A percentile compares a stretch with the other conserved stretches of the same genome.
phyloP scores from a whole-genome alignment of 2,888 invertebrate species.

The Cartodere bifasciata region DNA sequence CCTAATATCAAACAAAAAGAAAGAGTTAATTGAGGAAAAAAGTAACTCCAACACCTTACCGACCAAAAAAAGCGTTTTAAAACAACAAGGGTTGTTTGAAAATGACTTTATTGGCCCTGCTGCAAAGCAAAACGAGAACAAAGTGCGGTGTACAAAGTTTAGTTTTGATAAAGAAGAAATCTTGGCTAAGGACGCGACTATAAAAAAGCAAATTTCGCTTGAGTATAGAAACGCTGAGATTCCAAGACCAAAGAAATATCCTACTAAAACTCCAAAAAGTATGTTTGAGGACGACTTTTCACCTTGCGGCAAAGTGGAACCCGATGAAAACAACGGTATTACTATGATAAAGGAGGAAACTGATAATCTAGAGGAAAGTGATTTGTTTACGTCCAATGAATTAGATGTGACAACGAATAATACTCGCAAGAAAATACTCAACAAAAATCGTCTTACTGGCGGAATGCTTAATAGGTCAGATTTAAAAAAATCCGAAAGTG shows the following conservation, averaged over 20 bases:
- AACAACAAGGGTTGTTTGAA: constrained; percentile 48
- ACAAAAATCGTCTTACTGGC: constrained; percentile 22
- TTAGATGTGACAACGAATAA: constrained; percentile 21
- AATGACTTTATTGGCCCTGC: constrained; percentile 51
- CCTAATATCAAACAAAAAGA: constrained; percentile 24
- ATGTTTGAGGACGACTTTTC: constrained; percentile 48
- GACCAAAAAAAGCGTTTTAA: constrained; percentile 25
- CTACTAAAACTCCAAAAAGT: constrained; percentile 24
- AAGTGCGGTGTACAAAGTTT: constrained; percentile 23
- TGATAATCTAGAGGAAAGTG: constrained; percentile 23
- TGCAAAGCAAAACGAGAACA: constrained; percentile 20
- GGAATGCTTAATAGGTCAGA: constrained; percentile 39
- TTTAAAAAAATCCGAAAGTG: constrained; percentile 78
- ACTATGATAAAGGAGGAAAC: constrained; percentile 32
- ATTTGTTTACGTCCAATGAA: constrained; percentile 23
- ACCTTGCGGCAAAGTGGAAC: constrained; percentile 29
- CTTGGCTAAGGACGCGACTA: constrained; percentile 17
- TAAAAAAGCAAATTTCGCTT: constrained; percentile 11
- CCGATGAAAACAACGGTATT: constrained; percentile 22
- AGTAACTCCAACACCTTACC: constrained; percentile 26
- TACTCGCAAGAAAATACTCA: constrained; percentile 24
- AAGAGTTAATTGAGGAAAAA: constrained; percentile 27
- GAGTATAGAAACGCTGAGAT: constrained; percentile 7
- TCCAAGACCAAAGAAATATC: constrained; percentile 15
- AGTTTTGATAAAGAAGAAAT: constrained; percentile 28